Evolutionary conservation across 2,797 vertebrate genomes (phyloP).

Genomic region (Dryobates pubescens): DNA sequence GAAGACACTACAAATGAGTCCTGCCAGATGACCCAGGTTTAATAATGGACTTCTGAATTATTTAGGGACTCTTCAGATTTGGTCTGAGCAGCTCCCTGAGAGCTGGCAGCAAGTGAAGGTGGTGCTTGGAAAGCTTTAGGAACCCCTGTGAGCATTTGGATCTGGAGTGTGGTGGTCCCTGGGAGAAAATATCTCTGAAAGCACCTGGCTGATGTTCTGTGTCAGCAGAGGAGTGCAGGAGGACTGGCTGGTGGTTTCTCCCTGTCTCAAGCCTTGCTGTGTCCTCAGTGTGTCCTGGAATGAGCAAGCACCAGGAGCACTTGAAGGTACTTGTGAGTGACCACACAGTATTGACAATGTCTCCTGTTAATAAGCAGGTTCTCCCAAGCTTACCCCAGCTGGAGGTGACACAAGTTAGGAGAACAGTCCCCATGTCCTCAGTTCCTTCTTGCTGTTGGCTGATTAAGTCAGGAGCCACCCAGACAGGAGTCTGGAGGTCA

Average conservation of each 20-base stretch:
- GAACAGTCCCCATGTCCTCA: neutral
- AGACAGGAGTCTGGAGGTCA: neutral
- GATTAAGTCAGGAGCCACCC: neutral
- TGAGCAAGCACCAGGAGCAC: neutral
- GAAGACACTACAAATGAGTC: constrained; percentile 16
- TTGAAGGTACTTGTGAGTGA: neutral
- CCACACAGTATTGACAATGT: neutral
- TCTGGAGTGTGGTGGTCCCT: neutral
- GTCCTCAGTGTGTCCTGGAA: neutral
- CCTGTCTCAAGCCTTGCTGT: neutral
- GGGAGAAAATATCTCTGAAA: neutral
- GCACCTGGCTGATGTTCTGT: neutral
- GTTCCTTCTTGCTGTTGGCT: neutral
- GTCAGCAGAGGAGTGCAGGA: neutral
- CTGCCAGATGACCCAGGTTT: constrained; percentile 39
- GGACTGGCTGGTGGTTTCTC: neutral
- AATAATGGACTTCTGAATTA: constrained; percentile 52
- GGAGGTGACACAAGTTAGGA: neutral
- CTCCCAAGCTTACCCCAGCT: neutral
- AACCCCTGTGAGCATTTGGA: neutral
- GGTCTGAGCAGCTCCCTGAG: neutral
- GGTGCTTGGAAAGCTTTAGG: constrained; percentile 14
- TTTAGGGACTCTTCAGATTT: constrained; percentile 13
- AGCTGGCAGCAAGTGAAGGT: neutral
- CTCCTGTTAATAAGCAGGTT: neutral